Base-by-base conservation (phyloP, 2,797 vertebrate genomes). In the Micromesistius poutassou region DNA sequence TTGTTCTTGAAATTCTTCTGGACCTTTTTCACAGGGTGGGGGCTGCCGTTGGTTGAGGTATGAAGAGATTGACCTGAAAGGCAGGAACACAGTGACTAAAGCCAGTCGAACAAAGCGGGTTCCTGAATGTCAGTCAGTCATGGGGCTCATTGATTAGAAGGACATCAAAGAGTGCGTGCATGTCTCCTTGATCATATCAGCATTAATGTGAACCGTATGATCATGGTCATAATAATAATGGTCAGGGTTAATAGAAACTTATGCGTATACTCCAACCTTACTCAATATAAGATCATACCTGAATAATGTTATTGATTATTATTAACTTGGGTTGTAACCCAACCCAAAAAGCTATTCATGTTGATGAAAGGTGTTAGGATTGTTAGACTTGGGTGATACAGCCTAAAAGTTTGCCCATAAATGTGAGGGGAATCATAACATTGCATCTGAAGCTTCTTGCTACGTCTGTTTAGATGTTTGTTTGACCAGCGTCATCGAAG, bases 1-100 rank as follows among this genome's bases (percentile, higher is more conserved):
- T 99, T 99, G 93, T 99, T 99, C 89, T 95, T 95, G 88, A 98
- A 96, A 85, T 98, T 99, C 91, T 98, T 99, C 92, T 97, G 97
- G 85, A 97, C 96, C 84, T 99, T 99, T 90, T 98, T 98, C 28
- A 94, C 93, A 38, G 94, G 88, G 87, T 97, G 96, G 74, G 94
- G 93, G 83, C 91, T 95, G 90, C 96, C 94, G 72, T 93, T 96
- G 83, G 95, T 91, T 72, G 96, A 95, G 70, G 95, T 95, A 79
- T 98, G 96, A 90, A 97, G 93, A 82, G 96, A 97, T 83, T 98
- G 97, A 94, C 96, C 98, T 99, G 89, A 22, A 85, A 33, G 72
- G 72, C 70, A 78, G 13, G 25, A 76, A 70, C 2, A 71, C 40
- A 30, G 30, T 71, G 5, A 12, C 55, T 14, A 22, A 19, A 35